Evolutionary conservation across 2,888 invertebrate species (phyloP).

Genomic region (Allacma fusca): DNA sequence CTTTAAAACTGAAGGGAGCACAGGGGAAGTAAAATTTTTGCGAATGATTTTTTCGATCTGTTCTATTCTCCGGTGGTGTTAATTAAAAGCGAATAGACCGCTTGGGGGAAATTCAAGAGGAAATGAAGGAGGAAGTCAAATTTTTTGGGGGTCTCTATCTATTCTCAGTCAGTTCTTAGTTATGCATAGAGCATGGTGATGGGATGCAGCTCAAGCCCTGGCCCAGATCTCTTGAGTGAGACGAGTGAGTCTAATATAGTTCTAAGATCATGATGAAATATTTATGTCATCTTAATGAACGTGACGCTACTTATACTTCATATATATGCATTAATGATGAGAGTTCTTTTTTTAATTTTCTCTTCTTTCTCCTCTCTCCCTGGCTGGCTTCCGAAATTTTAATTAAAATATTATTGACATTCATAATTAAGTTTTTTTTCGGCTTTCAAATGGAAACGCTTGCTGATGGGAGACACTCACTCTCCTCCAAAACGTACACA

Average conservation of each 20-base stretch:
- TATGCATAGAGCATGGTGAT: conserved; percentile 14
- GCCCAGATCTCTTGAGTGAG: conserved; percentile 21
- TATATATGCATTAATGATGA: conserved; percentile 54
- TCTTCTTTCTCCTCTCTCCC: conserved; percentile 44
- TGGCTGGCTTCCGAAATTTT: conserved; percentile 53
- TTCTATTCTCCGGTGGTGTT: conserved; percentile 52
- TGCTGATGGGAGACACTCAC: conserved; percentile 37
- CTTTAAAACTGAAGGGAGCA: conserved; percentile 44
- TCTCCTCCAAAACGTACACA: not conserved
- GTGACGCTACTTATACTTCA: conserved; percentile 54
- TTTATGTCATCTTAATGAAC: conserved; percentile 61
- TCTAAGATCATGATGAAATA: conserved; percentile 56
- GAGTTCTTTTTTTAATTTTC: conserved; percentile 52
- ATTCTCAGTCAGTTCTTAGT: conserved; percentile 13
- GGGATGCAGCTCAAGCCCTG: conserved; percentile 3
- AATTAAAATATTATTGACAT: conserved; percentile 60
- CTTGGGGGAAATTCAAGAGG: conserved; percentile 57
- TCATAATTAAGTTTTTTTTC: conserved; percentile 57
- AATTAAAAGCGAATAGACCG: conserved; percentile 59
- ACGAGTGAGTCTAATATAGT: conserved; percentile 46
- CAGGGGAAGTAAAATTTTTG: conserved; percentile 47
- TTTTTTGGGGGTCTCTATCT: conserved; percentile 43
- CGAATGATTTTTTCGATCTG: conserved; percentile 54
- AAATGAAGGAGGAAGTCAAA: conserved; percentile 58
- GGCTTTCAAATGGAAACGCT: conserved; percentile 47